phyloP scores from a whole-genome alignment of 2,113 vertebrate species.

The Illadopsis cleaveri region DNA sequence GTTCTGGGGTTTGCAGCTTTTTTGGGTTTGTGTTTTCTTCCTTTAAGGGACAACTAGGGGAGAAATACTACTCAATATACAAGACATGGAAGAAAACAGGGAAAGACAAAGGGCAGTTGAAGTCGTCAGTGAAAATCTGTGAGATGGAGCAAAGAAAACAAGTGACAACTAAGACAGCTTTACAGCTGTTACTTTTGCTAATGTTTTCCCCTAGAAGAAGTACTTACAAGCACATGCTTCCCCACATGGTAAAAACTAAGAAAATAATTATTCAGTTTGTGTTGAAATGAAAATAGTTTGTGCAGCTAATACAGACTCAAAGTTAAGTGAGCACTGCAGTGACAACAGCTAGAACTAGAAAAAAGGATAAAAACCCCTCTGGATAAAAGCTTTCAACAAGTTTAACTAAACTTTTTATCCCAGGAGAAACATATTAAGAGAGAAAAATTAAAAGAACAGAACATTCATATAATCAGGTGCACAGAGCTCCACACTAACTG shows the following conservation, averaged over 20 bases:
- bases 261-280: not conserved
- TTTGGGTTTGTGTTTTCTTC: not conserved
- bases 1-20: not conserved
- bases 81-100: not conserved
- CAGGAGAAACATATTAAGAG: not conserved
- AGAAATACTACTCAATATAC: not conserved
- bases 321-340: not conserved
- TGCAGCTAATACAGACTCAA: not conserved
- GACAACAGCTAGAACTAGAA: not conserved
- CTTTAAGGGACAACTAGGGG: not conserved
- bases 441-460: not conserved
- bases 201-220: not conserved
- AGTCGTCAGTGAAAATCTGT: not conserved
- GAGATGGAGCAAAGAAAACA: not conserved
- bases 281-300: not conserved
- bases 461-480: not conserved
- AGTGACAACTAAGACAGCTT: not conserved
- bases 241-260: not conserved
- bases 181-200: not conserved
- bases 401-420: not conserved
- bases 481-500: not conserved
- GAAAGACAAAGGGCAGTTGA: not conserved
- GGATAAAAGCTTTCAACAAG: not conserved
- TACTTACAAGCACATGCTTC: not conserved
- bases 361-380: not conserved